phyloP scores from a whole-genome alignment of 2,888 invertebrate species.

The Dendrolimus houi region DNA sequence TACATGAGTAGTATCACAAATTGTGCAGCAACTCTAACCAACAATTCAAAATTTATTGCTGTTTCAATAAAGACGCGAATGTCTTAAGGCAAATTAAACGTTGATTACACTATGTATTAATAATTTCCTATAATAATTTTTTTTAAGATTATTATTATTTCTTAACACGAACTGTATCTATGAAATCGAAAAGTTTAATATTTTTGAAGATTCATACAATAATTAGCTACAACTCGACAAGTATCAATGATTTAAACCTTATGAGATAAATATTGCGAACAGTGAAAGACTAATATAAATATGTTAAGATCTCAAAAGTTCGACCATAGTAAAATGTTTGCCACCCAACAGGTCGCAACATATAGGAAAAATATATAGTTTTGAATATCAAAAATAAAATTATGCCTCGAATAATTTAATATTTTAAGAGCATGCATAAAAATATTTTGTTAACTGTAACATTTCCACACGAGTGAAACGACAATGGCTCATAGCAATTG shows the following conservation, averaged over 20 bases:
- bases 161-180: constrained; percentile 18
- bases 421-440: constrained; percentile 45
- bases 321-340: constrained; percentile 41
- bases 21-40: constrained; percentile 59
- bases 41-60: constrained; percentile 65
- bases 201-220: constrained; percentile 21
- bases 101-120: constrained; percentile 36
- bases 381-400: constrained; percentile 73
- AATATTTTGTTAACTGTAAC: constrained; percentile 42
- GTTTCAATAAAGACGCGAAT: constrained; percentile 54
- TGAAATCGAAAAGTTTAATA: constrained; percentile 29
- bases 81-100: constrained; percentile 66
- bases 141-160: constrained; percentile 5
- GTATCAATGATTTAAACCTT: constrained; percentile 42
- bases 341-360: constrained; percentile 58
- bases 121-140: constrained; percentile 15
- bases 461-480: constrained; percentile 26
- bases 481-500: no score
- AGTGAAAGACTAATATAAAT: constrained; percentile 43
- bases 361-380: constrained; percentile 63
- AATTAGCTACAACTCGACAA: constrained; percentile 31
- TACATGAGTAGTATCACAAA: constrained; percentile 66
- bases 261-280: constrained; percentile 49
- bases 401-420: constrained; percentile 42
- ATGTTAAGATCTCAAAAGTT: constrained; percentile 64